These are phyloP conservation scores for Conus betulinus DNA, from an alignment of 1,140 invertebrate species.

Conservation along the genomic window DNA sequence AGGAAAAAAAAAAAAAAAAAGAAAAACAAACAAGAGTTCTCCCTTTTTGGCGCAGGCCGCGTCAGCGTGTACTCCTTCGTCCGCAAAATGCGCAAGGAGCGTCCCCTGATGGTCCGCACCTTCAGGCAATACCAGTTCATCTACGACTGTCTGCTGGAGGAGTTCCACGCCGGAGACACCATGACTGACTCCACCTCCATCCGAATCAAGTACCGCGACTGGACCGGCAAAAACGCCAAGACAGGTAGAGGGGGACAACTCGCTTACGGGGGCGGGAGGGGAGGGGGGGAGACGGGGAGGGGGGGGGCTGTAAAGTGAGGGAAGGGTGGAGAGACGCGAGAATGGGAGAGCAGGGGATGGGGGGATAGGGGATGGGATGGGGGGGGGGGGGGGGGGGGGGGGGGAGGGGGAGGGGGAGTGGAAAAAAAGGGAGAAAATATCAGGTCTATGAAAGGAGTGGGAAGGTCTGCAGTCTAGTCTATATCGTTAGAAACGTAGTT, in stretches of 20 bases:
- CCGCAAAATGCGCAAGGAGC: constrained; percentile 65
- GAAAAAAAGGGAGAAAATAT: too few relatives aligned
- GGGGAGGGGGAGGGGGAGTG: too few relatives aligned
- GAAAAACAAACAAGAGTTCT: not conserved
- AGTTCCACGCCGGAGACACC: constrained; percentile 63
- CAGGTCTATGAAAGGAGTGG: too few relatives aligned
- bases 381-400: too few relatives aligned
- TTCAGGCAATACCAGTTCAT: constrained; percentile 72
- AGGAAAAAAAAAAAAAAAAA: not conserved
- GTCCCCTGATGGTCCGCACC: constrained; percentile 71
- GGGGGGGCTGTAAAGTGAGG: not conserved
- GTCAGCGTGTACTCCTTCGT: constrained; percentile 70
- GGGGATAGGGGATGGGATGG: too few relatives aligned
- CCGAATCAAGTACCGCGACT: constrained; percentile 62
- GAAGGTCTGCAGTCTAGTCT: too few relatives aligned
- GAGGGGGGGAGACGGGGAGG: not conserved
- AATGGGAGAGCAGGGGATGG: too few relatives aligned
- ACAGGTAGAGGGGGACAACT: constrained; percentile 34
- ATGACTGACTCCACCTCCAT: constrained; percentile 56
- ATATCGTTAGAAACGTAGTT: too few relatives aligned
- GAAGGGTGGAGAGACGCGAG: too few relatives aligned
- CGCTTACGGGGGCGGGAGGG: not conserved
- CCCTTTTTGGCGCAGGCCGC: constrained; percentile 17
- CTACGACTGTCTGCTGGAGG: constrained; percentile 72
- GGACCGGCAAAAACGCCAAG: constrained; percentile 61